Evolutionary conservation across 2,888 invertebrate genomes (phyloP).

Genomic region (Agriotes lineatus): DNA sequence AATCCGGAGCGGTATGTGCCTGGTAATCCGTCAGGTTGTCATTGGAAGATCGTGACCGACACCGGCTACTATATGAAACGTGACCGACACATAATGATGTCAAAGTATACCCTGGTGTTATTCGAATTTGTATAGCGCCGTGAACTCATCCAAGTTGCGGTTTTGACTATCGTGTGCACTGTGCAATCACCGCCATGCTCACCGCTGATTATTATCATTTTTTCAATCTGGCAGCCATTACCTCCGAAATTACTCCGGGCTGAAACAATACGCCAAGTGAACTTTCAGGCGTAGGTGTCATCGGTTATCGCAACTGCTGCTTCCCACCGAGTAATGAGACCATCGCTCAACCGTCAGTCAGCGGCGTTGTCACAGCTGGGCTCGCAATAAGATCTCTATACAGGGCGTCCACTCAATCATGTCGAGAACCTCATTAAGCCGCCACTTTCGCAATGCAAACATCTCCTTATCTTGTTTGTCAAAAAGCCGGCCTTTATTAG

Average conservation of each 20-base stretch:
- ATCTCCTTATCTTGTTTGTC: conserved; percentile 55
- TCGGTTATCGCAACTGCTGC: conserved; percentile 52
- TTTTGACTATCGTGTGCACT: conserved; percentile 57
- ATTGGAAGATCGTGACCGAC: conserved; percentile 63
- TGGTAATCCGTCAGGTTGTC: conserved; percentile 53
- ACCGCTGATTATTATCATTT: conserved; percentile 22
- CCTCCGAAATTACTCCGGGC: conserved; percentile 35
- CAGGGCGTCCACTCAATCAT: conserved; percentile 56
- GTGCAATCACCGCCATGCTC: conserved; percentile 26
- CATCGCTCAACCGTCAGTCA: conserved; percentile 58
- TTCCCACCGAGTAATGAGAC: conserved; percentile 59
- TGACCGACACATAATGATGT: conserved; percentile 64
- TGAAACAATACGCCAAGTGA: conserved; percentile 38
- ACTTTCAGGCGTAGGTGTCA: conserved; percentile 49
- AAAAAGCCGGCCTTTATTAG: conserved; percentile 46
- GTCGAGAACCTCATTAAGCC: conserved; percentile 55
- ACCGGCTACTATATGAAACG: conserved; percentile 65
- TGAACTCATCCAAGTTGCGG: conserved; percentile 51
- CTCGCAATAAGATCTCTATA: conserved; percentile 55
- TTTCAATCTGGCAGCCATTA: conserved; percentile 37
- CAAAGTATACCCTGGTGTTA: conserved; percentile 61
- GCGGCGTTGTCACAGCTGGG: conserved; percentile 52
- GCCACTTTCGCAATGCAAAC: conserved; percentile 50
- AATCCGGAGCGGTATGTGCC: conserved; percentile 46
- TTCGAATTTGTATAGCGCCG: conserved; percentile 52